These are phyloP conservation scores for Scarus forsteni DNA, from an alignment of 2,797 vertebrate genomes.

Conservation along the genomic window DNA sequence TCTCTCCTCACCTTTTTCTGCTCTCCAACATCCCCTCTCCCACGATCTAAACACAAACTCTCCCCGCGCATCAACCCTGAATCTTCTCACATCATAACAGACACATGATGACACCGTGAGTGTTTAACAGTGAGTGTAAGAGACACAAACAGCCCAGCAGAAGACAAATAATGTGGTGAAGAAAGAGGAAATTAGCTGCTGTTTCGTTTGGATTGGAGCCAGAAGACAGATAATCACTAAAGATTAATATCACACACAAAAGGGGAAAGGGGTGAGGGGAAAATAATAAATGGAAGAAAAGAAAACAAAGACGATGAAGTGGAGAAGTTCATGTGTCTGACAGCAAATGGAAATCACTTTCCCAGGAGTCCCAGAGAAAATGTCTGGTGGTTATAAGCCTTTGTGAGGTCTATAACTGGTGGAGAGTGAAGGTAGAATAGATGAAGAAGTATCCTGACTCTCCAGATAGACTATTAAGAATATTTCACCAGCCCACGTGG, in stretches of 20 bases:
- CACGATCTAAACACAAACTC: constrained; percentile 36
- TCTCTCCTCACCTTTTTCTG: constrained; percentile 9
- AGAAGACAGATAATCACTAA: constrained; percentile 49
- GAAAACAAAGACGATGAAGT: constrained; percentile 34
- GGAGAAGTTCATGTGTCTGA: constrained; percentile 24
- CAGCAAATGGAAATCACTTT: constrained; percentile 15
- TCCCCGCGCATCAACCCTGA: constrained; percentile 6
- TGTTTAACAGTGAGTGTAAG: constrained; percentile 19
- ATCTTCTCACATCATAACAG: constrained; percentile 45
- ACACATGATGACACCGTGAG: constrained; percentile 15
- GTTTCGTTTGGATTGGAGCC: constrained; percentile 62
- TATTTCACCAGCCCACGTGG: no score
- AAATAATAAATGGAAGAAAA: constrained; percentile 42
- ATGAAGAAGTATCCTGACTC: no score
- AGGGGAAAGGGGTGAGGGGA: constrained; percentile 7
- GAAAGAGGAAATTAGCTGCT: constrained; percentile 38
- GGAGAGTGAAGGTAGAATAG: no score
- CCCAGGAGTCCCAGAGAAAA: constrained; percentile 15
- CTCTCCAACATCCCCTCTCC: constrained; percentile 50
- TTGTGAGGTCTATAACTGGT: no score
- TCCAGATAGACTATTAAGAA: no score
- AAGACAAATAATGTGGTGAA: constrained; percentile 43
- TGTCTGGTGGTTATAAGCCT: no score
- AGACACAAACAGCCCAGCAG: constrained; percentile 11
- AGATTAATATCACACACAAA: constrained; percentile 23